Base-by-base conservation (phyloP, 2,113 vertebrate genomes). In the Pseudonaja textilis region DNA sequence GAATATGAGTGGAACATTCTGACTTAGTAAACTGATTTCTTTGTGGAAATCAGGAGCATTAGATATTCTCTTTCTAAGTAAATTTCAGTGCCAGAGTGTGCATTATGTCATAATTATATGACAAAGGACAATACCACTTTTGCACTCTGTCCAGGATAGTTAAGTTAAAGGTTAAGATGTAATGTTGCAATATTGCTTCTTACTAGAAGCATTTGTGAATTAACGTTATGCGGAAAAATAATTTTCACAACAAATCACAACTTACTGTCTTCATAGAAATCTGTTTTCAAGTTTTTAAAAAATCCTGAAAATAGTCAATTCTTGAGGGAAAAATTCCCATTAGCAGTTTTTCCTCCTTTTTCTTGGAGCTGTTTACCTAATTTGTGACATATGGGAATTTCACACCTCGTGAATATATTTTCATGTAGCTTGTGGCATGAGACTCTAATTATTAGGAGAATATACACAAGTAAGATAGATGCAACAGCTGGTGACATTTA, bases 401-500 rank as follows among this genome's bases (percentile, higher is more conserved):
- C 98, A 98, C 98, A 98, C 97, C 97, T 97, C 97, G 97, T 97
- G 97, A 98, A 97, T 97, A 96, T 97, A 98, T 98, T 98, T 98
- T 98, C 97, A 97, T 98, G 96, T 95, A 97, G 97, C 97, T 97
- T 96, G 97, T 98, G 96, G 97, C 96, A 97, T 89, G 95, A 97
- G 94, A 97, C 96, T 95, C 93, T 97, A 97, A 98, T 98, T 96
- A 98, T 98, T 98, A 98, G 96, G 97, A 97, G 96, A 98, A 98
- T 97, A 97, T 93, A 98, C 97, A 97, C 96, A 98, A 97, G 97
- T 96, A 97, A 97, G 96, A 97, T 97, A 97, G 97, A 97, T 96
- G 97, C 96, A 98, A 97, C 98, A 98, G 98, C 98, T 98, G 98
- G 97, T 98, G 98, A 98, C 97, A 98, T 97, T 97, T 98, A 97